Conservation (phyloP, 2,888 invertebrate species). For the Lycocerus yunnanus region DNA sequence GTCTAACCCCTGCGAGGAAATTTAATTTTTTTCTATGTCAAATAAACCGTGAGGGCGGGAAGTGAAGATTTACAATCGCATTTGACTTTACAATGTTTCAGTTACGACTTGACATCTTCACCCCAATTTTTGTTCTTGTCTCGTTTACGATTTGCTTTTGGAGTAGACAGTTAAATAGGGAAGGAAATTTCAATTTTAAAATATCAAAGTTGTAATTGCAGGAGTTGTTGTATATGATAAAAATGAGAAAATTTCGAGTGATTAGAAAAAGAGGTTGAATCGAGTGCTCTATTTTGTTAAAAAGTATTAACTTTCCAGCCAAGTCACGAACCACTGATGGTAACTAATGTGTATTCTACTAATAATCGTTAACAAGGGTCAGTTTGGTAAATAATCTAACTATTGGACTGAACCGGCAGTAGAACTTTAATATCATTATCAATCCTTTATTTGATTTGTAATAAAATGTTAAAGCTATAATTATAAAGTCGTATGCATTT, state of each 20-base stretch:
- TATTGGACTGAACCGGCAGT: conserved; percentile 3
- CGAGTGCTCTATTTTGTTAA: neutral
- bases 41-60: conserved; percentile 50
- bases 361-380: conserved; percentile 32
- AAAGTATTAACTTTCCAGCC: conserved; percentile 7
- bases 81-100: conserved; percentile 54
- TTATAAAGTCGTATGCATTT: neutral
- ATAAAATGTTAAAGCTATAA: neutral
- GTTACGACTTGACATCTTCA: conserved; percentile 48
- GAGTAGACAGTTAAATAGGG: conserved; percentile 28
- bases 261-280: neutral
- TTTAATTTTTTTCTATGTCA: conserved; percentile 47
- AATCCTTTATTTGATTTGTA: neutral
- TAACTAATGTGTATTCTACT: conserved; percentile 30
- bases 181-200: conserved; percentile 14
- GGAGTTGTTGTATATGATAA: neutral
- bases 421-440: neutral
- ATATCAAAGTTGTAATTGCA: neutral
- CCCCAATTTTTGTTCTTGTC: conserved; percentile 35
- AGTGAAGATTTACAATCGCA: conserved; percentile 50
- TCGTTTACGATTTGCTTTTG: conserved; percentile 30
- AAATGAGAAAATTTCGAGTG: neutral
- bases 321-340: conserved; percentile 28
- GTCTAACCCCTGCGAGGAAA: conserved; percentile 37
- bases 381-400: conserved; percentile 27